Percentiles rank a stretch among this genome's conserved stretches.
Conservation (phyloP, 2,113 vertebrate species). For the Nesoenas mayeri region DNA sequence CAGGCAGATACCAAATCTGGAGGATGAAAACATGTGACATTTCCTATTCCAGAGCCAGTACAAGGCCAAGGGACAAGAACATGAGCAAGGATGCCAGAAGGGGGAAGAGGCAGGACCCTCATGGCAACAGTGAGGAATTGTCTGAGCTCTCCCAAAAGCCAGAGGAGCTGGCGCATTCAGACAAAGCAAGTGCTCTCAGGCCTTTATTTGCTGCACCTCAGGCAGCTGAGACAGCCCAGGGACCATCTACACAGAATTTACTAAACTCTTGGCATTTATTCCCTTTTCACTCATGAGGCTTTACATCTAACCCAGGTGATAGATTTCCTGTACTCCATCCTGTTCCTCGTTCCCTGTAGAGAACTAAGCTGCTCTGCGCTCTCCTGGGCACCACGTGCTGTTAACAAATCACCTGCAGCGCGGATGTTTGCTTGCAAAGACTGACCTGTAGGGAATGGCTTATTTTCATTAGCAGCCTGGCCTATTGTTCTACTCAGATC, state of each 20-base stretch:
- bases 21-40: not conserved
- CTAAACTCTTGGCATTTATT: not conserved
- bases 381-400: not conserved
- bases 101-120: not conserved
- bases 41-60: not conserved
- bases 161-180: not conserved
- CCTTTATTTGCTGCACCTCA: not conserved
- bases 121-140: not conserved
- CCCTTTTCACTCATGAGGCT: not conserved
- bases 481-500: not conserved
- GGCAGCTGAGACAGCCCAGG: not conserved
- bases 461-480: not conserved
- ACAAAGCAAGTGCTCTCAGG: not conserved
- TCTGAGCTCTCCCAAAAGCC: not conserved
- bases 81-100: not conserved
- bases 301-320: not conserved
- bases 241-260: not conserved
- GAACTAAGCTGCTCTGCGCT: not conserved
- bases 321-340: not conserved
- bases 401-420: not conserved
- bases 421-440: not conserved
- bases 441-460: not conserved
- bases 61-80: not conserved
- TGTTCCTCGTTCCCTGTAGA: not conserved
- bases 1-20: not conserved